Percentiles rank a stretch among this genome's conserved stretches.
Conservation (phyloP, 1,140 invertebrate species). For the Orussus abietinus region DNA sequence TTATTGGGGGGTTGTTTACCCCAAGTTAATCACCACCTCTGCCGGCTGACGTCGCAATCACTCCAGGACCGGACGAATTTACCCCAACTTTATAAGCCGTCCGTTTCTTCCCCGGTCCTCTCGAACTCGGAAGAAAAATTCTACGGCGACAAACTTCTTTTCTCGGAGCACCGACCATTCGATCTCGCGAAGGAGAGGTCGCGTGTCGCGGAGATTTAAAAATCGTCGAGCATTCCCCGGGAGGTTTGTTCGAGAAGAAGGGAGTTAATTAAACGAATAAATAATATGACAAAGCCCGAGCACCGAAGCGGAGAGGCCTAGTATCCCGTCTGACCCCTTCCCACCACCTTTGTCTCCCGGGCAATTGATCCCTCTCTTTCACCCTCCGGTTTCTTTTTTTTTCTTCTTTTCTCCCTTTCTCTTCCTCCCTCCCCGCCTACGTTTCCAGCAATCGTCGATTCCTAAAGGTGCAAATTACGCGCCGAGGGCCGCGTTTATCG, state of each 20-base stretch:
- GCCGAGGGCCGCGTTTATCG: too few species aligned
- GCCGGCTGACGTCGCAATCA: constrained; percentile 1
- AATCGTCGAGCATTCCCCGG: constrained; percentile 26
- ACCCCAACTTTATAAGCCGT: not conserved
- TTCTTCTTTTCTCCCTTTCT: not conserved
- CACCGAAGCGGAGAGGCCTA: too few species aligned
- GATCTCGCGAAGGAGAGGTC: constrained; percentile 25
- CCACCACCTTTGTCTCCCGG: not conserved
- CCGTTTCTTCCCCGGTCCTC: not conserved
- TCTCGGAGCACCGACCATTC: constrained; percentile 6
- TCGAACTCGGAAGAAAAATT: not conserved
- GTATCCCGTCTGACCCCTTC: constrained; percentile 2
- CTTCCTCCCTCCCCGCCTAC: not conserved
- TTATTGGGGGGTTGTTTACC: constrained; percentile 45
- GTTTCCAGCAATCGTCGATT: too few species aligned
- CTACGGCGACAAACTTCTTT: not conserved
- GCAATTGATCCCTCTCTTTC: constrained; percentile 6
- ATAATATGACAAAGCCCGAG: constrained; percentile 45
- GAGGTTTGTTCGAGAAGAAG: constrained; percentile 35
- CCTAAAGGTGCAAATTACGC: too few species aligned
- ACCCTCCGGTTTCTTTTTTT: not conserved
- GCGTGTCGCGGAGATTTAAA: constrained; percentile 34
- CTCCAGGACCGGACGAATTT: not conserved
- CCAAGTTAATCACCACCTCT: constrained; percentile 36
- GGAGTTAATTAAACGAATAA: constrained; percentile 51